Percentiles rank a stretch among this genome's conserved stretches.
phyloP scores from a whole-genome alignment of 2,797 vertebrate genomes.

The Stomatorhinus walkeri region DNA sequence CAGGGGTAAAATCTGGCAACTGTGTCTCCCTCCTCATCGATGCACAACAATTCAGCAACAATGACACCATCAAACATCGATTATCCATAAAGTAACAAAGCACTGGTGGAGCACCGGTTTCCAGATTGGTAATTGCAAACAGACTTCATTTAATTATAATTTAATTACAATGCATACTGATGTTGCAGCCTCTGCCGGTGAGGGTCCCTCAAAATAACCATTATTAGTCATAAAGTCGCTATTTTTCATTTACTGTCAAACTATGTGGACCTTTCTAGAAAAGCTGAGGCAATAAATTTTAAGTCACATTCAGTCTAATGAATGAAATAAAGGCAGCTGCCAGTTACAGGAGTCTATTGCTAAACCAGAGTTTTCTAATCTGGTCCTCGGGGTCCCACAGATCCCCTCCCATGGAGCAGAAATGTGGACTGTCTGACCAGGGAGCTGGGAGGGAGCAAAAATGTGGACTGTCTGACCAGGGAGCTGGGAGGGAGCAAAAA shows the following conservation, averaged over 20 bases:
- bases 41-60: neutral
- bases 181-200: neutral
- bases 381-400: neutral
- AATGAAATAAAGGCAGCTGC: neutral
- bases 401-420: neutral
- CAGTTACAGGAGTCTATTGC: neutral
- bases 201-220: neutral
- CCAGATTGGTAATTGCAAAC: neutral
- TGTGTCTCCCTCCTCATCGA: neutral
- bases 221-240: neutral
- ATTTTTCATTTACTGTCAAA: neutral
- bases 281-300: neutral
- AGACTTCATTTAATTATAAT: slow-evolving; percentile 1
- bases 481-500: no score
- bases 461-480: no score
- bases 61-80: neutral
- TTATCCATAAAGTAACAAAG: neutral
- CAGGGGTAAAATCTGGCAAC: neutral
- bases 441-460: neutral
- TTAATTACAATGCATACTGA: neutral
- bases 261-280: neutral
- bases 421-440: neutral
- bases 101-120: neutral
- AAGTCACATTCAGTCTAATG: neutral
- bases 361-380: neutral